A percentile compares a stretch with the other conserved stretches of the same genome.
These are phyloP conservation scores for Drosophila guanche DNA, from an alignment of 1,140 invertebrate species.

Conservation along the genomic window DNA sequence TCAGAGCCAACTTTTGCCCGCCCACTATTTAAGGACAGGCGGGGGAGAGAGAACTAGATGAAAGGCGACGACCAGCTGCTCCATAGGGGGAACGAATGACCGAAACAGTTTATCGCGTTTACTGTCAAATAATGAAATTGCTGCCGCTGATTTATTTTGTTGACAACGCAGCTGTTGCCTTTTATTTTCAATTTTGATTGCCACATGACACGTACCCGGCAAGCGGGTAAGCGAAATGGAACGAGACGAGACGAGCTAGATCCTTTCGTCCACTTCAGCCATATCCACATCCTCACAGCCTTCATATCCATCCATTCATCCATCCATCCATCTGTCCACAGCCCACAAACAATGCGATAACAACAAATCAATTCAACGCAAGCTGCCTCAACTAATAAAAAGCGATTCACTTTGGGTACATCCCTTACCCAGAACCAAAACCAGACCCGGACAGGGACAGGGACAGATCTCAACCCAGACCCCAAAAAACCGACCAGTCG, in stretches of 20 bases:
- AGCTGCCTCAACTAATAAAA: conserved; percentile 82
- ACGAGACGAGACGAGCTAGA: conserved; percentile 20
- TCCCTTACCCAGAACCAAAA: too few relatives aligned
- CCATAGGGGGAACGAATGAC: background rate
- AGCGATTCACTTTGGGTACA: conserved; percentile 52
- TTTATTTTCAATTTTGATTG: conserved; percentile 82
- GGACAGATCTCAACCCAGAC: conserved; percentile 14
- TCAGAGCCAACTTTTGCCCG: conserved; percentile 16
- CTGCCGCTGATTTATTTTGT: conserved; percentile 78
- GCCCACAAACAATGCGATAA: conserved; percentile 72
- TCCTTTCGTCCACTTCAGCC: conserved; percentile 33
- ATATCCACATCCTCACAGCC: conserved; percentile 12
- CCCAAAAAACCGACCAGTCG: conserved; percentile 1
- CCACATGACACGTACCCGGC: conserved; percentile 44
- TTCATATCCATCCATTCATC: conserved; percentile 12
- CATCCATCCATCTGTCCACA: conserved; percentile 62
- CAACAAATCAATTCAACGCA: conserved; percentile 81
- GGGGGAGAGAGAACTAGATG: background rate
- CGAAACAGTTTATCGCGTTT: conserved; percentile 80
- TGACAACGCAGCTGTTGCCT: conserved; percentile 79
- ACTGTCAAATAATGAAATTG: conserved; percentile 82
- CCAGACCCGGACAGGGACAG: background rate
- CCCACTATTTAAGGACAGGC: conserved; percentile 17
- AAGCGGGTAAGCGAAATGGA: background rate
- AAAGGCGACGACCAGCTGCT: conserved; percentile 17